Evolutionary conservation across 2,113 vertebrate species (phyloP), one percentile per base, ranked within the genome.

Genomic region (Equus quagga): DNA sequence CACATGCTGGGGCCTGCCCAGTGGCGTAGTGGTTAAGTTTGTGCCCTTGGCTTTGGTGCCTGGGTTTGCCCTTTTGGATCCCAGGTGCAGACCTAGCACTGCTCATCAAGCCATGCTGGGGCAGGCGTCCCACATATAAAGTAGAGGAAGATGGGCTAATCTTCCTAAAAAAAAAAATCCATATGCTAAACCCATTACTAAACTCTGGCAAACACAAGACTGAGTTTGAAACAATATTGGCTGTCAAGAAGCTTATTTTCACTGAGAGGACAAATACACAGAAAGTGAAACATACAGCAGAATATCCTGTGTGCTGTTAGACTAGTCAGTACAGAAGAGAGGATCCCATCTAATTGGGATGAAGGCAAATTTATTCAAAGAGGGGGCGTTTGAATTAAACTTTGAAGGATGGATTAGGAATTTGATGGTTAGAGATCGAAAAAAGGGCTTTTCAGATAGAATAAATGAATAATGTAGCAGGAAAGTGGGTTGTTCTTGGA

Each of bases 321-420:
- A 46, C 15, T 8, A 33, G 13, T 46, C 75, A 73, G 70, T 62
- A 62, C 12, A 41, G 60, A 76, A 67, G 72, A 84, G 21, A 10
- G 58, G 31, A 49, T 51, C 58, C 56, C 58, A 62, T 70, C 13
- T 80, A 41, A 13, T 31, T 72, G 54, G 24, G 2, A 64, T 21
- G 49, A 65, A 24, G 9, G 13, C 58, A 94, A 0, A 60, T 88
- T 69, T 83, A 89, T 75, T 65, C 58, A 54, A 60, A 69, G 81
- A 62, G 13, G 18, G 33, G 11, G 6, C 44, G 26, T 90, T 90
- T 91, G 65, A 93, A 8, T 12, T 84, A 72, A 80, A 58, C 24
- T 51, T 67, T 62, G 67, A 97, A 97, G 83, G 12, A 51, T 46
- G 18, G 44, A 49, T 89, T 96, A 87, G n/a, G 36, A 73, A 41